Evolutionary conservation across 2,888 invertebrate genomes (phyloP), one percentile per base, ranked within the genome.

Genomic region (Pyrgus malvae): DNA sequence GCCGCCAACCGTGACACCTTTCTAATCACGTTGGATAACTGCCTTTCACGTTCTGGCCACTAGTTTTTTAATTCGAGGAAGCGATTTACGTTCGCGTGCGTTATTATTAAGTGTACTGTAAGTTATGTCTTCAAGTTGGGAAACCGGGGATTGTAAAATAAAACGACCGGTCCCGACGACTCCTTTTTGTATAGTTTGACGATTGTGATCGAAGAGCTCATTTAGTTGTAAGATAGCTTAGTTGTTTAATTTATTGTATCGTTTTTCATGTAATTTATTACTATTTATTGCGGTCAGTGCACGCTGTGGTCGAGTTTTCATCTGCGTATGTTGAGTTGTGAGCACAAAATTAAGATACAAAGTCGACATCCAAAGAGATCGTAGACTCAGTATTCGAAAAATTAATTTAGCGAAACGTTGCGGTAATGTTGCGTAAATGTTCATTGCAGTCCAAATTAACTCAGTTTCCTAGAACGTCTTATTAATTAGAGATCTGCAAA

Each of bases 11-110:
- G 89, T 90, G 83, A 89, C 90, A 83, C 90, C 90, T 89, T 89
- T 89, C 89, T 89, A 88, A 86, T 80, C 74, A 72, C 75, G 82
- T 87, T 88, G 87, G 80, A 84, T 89, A 87, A 87, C 87, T 77
- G 78, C 89, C 89, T 90, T 89, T 90, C 89, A 88, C 89, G 87
- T 80, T 74, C 72, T 74, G 83, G 72, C 82, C 78, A 75, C 75
- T 75, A 74, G 69, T 69, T 78, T 74, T 44, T 75, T 76, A 80
- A 81, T 73, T 78, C 72, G 78, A 85, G 88, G 89, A 89, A 88
- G 78, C 78, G 73, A 63, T 66, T 66, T 65, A 66, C 66, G 73
- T 69, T 79, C 76, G 81, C 82, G 81, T 83, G 84, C 69, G 40
- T 58, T 61, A 55, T 48, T 55, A 55, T 54, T 62, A 60, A 63